Conservation (phyloP, 1,140 invertebrate genomes). For the Paraescarpia echinospica region DNA sequence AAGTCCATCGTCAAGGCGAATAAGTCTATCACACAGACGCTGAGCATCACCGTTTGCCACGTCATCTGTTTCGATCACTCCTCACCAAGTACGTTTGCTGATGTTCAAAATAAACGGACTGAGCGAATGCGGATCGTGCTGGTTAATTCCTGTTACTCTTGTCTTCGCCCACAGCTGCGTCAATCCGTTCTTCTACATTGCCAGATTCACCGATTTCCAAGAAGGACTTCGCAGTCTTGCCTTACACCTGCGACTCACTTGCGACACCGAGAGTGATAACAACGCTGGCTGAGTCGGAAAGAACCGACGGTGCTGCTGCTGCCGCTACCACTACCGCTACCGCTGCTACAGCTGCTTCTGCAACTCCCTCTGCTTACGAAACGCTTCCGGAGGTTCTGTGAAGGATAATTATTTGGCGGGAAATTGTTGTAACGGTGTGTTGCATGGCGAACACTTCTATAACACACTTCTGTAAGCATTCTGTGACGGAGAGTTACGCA, state of each 20-base stretch:
- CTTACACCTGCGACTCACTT: not conserved
- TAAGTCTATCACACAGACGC: not conserved
- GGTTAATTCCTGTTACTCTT: not conserved
- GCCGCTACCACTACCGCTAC: too few relatives aligned
- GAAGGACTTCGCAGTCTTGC: not conserved
- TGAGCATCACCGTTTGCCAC: not conserved
- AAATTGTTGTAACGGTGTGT: too few relatives aligned
- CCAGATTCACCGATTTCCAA: constrained; percentile 26
- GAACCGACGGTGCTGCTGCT: too few relatives aligned
- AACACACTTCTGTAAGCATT: too few relatives aligned
- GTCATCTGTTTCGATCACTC: not conserved
- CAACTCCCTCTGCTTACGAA: too few relatives aligned
- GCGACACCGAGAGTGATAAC: not conserved
- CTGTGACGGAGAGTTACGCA: too few relatives aligned
- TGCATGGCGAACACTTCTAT: too few relatives aligned
- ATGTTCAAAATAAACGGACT: not conserved
- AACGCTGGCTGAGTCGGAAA: too few relatives aligned
- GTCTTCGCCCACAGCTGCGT: constrained; percentile 29
- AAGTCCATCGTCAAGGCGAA: not conserved
- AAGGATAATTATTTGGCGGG: too few relatives aligned
- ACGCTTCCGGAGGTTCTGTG: too few relatives aligned
- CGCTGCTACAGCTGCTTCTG: too few relatives aligned
- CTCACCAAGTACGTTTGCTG: not conserved
- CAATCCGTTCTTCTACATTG: constrained; percentile 28
- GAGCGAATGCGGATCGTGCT: not conserved